Evolutionary conservation across 2,888 invertebrate species (phyloP), one percentile per base, ranked within the genome.

Genomic region (Archips crataeganus): DNA sequence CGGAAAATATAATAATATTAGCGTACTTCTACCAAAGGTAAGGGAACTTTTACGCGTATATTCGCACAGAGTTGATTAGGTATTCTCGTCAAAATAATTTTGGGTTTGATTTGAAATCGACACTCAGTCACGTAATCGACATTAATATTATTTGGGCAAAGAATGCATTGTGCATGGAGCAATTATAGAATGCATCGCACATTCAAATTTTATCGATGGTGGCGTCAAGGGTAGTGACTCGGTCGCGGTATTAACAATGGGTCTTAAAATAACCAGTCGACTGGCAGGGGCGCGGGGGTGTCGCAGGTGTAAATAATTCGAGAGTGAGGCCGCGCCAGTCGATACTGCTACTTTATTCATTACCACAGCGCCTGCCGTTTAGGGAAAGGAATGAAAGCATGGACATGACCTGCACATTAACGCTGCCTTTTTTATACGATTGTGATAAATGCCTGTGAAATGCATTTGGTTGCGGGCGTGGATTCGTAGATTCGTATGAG

Each of bases 271-370:
- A 92, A 84, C 78, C 77, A 75, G 79, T 80, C 79, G 81, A 42
- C 61, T 42, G 57, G 64, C n/a, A 32, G 61, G 54, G 70, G 69
- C 36, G 78, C 79, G 81, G 84, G 84, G 84, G 85, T 86, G 84
- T 82, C 89, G 86, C 81, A 84, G 82, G 85, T 87, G 89, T 93
- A 90, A 93, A 92, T 94, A 90, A 92, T 92, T 93, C 89, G 81
- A 80, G 85, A 84, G 87, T 83, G 87, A 89, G 88, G 89, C 85
- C 86, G 84, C 81, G 79, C 76, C 85, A 92, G 94, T 94, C 94
- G 89, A 94, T 94, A 93, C 80, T 83, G 85, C 91, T 94, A 86
- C 88, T 86, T 93, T 92, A 94, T 94, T 94, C 92, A 94, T 93
- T 92, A 89, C 87, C 85, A 80, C 83, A 79, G 87, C 82, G 87